Conservation (phyloP, 1,140 invertebrate genomes). For the Penaeus vannamei region DNA sequence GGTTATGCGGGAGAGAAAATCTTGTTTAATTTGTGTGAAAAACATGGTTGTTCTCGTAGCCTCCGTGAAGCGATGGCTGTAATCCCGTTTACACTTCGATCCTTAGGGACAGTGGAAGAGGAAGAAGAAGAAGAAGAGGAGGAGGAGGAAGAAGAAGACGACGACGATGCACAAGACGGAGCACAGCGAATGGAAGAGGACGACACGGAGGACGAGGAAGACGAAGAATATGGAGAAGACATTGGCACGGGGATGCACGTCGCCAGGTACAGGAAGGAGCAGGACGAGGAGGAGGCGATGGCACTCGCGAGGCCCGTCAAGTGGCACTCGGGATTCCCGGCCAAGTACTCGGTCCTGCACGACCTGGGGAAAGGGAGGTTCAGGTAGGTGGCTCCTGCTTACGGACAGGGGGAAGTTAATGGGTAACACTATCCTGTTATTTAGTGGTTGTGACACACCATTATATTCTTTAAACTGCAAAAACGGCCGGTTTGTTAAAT, state of each 20-base stretch:
- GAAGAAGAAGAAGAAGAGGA: conserved; percentile 32
- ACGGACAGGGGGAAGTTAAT: no score
- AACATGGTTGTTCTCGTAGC: no score
- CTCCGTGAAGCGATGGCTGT: background rate
- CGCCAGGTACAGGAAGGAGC: background rate
- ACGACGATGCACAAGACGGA: conserved; percentile 71
- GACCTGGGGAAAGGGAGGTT: conserved; percentile 53
- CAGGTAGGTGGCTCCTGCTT: conserved; percentile 16
- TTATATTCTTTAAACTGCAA: no score
- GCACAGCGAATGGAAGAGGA: conserved; percentile 77
- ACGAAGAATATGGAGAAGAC: conserved; percentile 17
- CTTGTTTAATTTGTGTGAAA: no score
- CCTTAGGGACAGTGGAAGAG: background rate
- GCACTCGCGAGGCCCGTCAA: background rate
- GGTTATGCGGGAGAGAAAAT: no score
- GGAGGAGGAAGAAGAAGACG: conserved; percentile 71
- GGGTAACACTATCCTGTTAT: no score
- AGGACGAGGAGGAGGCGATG: background rate
- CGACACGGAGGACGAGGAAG: conserved; percentile 8
- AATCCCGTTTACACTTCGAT: background rate
- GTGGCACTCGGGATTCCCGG: conserved; percentile 53
- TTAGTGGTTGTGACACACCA: no score
- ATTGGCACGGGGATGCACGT: background rate
- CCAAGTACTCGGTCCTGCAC: conserved; percentile 51
- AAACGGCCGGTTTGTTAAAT: no score